A percentile compares a stretch with the other conserved stretches of the same genome.
Evolutionary conservation across 2,797 vertebrate genomes (phyloP).

Genomic region (Serranus cabrilla): DNA sequence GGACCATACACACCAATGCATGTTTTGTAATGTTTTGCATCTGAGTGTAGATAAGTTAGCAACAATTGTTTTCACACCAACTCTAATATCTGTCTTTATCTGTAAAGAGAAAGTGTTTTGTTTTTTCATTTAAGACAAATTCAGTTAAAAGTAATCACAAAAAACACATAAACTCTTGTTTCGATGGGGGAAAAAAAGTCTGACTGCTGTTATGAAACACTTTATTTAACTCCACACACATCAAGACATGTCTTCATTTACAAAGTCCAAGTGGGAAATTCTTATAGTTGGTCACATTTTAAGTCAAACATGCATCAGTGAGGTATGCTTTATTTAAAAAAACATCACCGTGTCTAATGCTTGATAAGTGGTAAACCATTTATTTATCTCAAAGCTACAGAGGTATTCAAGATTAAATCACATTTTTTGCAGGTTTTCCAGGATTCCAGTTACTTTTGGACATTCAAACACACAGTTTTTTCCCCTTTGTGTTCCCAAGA

Average conservation of each 20-base stretch:
- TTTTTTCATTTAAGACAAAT: not conserved
- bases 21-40: not conserved
- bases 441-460: not conserved
- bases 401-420: slow-evolving; percentile 7
- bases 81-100: too few species aligned
- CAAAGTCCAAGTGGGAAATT: not conserved
- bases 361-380: not conserved
- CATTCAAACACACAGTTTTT: not conserved
- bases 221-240: slow-evolving; percentile 48
- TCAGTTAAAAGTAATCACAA: not conserved
- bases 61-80: not conserved
- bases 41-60: not conserved
- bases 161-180: not conserved
- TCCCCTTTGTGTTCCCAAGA: slow-evolving; percentile 10
- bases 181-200: not conserved
- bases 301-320: slow-evolving; percentile 6
- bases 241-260: slow-evolving; percentile 8
- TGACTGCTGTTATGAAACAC: slow-evolving; percentile 1
- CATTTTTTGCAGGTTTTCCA: not conserved
- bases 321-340: not conserved
- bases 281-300: slow-evolving; percentile 3
- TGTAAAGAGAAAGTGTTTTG: not conserved
- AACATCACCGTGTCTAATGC: not conserved
- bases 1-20: too few species aligned
- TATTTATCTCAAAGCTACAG: not conserved